Conservation (phyloP, 2,888 invertebrate genomes). For the Stenolophus ochropezus region DNA sequence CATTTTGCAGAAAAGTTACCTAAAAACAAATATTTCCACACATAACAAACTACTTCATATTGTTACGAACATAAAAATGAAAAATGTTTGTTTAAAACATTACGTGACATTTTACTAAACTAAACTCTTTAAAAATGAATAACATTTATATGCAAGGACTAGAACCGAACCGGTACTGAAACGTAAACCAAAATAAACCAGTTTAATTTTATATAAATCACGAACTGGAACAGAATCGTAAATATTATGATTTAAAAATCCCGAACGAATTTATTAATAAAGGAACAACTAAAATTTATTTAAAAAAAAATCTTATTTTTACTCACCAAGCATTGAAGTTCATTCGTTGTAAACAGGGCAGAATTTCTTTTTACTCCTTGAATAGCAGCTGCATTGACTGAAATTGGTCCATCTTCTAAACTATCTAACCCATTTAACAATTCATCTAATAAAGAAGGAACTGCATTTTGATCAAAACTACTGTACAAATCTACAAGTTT, state of each 20-base stretch:
- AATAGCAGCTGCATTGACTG: slow-evolving; percentile 73
- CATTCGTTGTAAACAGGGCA: slow-evolving; percentile 81
- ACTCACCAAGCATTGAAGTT: slow-evolving; percentile 78
- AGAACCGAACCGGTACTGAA: too few relatives aligned
- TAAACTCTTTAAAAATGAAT: too few relatives aligned
- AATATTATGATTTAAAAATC: not conserved
- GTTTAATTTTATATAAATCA: too few relatives aligned
- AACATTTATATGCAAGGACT: too few relatives aligned
- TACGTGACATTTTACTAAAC: too few relatives aligned
- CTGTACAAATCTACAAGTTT: slow-evolving; percentile 85
- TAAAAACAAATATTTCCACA: slow-evolving; percentile 61
- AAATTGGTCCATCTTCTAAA: slow-evolving; percentile 73
- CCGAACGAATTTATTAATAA: not conserved
- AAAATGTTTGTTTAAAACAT: too few relatives aligned
- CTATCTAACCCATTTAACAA: slow-evolving; percentile 75
- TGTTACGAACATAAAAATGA: slow-evolving; percentile 14
- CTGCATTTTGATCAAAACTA: slow-evolving; percentile 86
- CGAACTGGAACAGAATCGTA: too few relatives aligned
- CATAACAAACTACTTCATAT: not conserved
- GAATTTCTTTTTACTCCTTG: slow-evolving; percentile 79
- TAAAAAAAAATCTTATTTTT: not conserved
- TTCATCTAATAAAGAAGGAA: slow-evolving; percentile 85
- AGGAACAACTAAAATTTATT: not conserved
- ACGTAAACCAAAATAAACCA: too few relatives aligned
- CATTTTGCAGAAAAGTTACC: slow-evolving; percentile 74